These are phyloP conservation scores for Synchiropus splendidus DNA, from an alignment of 2,113 vertebrate species.

Conservation along the genomic window DNA sequence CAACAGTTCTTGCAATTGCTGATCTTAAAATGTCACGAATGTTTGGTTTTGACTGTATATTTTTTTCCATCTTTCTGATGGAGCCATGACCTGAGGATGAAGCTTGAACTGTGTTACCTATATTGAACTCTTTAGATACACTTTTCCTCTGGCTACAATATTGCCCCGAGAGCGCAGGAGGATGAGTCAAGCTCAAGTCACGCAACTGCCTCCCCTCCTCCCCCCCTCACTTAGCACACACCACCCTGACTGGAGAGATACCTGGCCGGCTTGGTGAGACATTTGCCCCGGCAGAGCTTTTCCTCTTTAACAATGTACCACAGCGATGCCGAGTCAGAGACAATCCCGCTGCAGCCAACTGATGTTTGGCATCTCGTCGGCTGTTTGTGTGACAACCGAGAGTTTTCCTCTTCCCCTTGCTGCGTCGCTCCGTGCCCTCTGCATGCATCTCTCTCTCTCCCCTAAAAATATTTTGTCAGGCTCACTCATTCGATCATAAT, in stretches of 20 bases:
- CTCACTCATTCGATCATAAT: constrained; percentile 55
- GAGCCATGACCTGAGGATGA: too few relatives aligned
- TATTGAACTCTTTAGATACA: constrained; percentile 56
- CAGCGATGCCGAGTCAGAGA: constrained; percentile 20
- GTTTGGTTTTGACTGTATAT: too few relatives aligned
- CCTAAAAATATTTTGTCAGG: constrained; percentile 49
- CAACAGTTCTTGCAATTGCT: too few relatives aligned
- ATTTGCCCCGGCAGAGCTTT: constrained; percentile 36
- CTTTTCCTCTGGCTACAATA: constrained; percentile 62
- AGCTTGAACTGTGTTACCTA: too few relatives aligned
- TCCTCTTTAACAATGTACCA: constrained; percentile 43
- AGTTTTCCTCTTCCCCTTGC: not conserved
- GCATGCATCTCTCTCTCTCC: constrained; percentile 16
- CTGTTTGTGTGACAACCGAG: not conserved
- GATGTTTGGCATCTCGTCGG: constrained; percentile 5
- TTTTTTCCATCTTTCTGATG: too few relatives aligned
- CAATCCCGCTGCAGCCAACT: constrained; percentile 9
- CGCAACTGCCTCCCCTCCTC: constrained; percentile 44
- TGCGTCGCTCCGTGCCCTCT: constrained; percentile 16
- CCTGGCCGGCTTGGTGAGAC: constrained; percentile 34
- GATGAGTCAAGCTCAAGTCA: constrained; percentile 63
- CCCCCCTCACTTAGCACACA: constrained; percentile 13
- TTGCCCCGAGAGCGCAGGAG: constrained; percentile 37
- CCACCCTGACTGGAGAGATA: constrained; percentile 21
- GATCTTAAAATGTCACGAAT: too few relatives aligned